Conservation (phyloP, 2,113 vertebrate genomes). For the Oceanodroma tethys region DNA sequence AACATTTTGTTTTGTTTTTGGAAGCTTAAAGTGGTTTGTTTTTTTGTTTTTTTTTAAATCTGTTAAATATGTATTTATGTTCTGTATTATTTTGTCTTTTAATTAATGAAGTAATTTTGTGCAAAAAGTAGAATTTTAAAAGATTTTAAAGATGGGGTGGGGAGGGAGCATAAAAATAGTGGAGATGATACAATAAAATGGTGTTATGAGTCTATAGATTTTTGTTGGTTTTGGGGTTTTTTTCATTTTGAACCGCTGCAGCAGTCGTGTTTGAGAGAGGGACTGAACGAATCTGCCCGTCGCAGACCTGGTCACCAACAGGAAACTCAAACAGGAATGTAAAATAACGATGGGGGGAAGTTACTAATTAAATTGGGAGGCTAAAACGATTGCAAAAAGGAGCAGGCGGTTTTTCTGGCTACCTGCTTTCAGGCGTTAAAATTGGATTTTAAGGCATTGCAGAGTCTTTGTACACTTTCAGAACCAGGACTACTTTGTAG, state of each 20-base stretch:
- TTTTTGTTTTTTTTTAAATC: conserved; percentile 55
- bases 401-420: not conserved
- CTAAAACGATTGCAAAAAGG: not conserved
- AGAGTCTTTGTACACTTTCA: not conserved
- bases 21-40: conserved; percentile 69
- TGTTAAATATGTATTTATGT: conserved; percentile 92
- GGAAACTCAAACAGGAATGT: not conserved
- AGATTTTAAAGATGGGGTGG: conserved; percentile 21
- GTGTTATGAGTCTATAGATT: conserved; percentile 40
- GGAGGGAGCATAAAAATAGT: conserved; percentile 36
- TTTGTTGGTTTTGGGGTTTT: not conserved
- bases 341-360: not conserved
- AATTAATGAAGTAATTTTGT: conserved; percentile 79
- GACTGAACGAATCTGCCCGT: not conserved
- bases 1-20: conserved; percentile 57
- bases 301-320: not conserved
- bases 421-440: not conserved
- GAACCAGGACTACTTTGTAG: not conserved
- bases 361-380: not conserved
- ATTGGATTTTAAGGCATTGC: not conserved
- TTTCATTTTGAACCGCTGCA: not conserved
- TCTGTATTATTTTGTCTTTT: conserved; percentile 81
- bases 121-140: conserved; percentile 78
- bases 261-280: not conserved
- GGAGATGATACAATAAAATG: conserved; percentile 65